phyloP scores from a whole-genome alignment of 2,888 invertebrate genomes.

The Andrena minutula region DNA sequence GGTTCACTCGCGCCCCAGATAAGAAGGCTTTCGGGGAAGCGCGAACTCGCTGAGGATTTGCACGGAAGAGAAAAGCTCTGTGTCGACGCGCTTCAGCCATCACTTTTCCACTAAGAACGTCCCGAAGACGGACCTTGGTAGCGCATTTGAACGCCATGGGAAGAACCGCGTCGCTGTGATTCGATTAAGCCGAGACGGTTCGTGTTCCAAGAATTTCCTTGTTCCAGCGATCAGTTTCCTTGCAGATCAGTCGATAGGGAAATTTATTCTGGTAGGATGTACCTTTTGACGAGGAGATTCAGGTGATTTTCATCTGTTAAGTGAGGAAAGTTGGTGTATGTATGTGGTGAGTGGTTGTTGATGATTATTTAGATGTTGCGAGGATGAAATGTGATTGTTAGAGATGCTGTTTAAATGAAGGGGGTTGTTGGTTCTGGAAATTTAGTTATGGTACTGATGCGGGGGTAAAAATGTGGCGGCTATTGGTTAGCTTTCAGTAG shows the following conservation, averaged over 20 bases:
- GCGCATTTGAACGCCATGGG: not conserved
- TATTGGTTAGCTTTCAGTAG: too few relatives aligned
- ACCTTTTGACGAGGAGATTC: not conserved
- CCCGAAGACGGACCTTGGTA: not conserved
- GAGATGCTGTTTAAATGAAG: too few relatives aligned
- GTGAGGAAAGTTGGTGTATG: too few relatives aligned
- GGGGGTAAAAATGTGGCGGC: too few relatives aligned
- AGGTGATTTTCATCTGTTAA: too few relatives aligned
- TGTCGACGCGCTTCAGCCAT: too few relatives aligned
- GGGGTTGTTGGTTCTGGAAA: too few relatives aligned
- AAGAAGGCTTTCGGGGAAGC: slow-evolving; percentile 53
- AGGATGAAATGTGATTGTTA: too few relatives aligned
- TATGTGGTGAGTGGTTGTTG: too few relatives aligned
- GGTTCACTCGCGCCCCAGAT: slow-evolving; percentile 54
- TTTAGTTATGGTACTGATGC: too few relatives aligned
- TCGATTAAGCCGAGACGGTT: not conserved
- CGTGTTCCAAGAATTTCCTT: not conserved
- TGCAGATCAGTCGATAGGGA: not conserved
- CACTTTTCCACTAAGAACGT: not conserved
- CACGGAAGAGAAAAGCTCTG: not conserved
- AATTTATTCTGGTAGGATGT: not conserved
- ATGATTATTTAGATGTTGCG: too few relatives aligned
- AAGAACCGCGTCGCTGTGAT: not conserved
- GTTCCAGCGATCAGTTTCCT: not conserved
- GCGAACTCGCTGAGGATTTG: not conserved